Evolutionary conservation across 2,113 vertebrate species (phyloP).

Genomic region (Uria lomvia): DNA sequence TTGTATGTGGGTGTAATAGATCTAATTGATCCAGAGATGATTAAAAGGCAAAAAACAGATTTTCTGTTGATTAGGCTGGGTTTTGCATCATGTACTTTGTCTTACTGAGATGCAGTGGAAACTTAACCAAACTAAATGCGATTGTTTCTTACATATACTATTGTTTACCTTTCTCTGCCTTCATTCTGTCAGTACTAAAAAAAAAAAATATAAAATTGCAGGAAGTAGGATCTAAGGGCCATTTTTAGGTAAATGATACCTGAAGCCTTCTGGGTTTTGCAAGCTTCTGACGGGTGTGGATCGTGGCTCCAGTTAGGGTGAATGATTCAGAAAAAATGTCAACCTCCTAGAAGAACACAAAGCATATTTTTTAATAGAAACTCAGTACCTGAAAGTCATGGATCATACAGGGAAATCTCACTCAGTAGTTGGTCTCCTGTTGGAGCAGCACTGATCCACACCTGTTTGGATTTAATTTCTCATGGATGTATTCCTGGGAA

Average conservation of each 20-base stretch:
- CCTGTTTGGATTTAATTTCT: background rate
- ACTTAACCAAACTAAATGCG: too few relatives aligned
- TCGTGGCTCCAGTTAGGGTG: background rate
- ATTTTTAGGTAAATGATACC: background rate
- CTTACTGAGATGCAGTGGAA: background rate
- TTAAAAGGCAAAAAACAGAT: background rate
- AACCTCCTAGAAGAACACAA: background rate
- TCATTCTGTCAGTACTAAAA: background rate
- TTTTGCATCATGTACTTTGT: background rate
- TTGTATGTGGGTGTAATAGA: background rate
- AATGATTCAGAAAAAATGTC: background rate
- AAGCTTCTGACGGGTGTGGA: background rate
- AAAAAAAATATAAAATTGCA: background rate
- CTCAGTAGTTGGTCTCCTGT: background rate
- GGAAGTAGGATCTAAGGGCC: background rate
- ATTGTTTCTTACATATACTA: background rate
- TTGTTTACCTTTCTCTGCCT: background rate
- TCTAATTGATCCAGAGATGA: background rate
- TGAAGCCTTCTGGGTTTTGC: constrained; percentile 16
- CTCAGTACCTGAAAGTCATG: background rate
- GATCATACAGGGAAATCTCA: background rate
- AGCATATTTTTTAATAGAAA: background rate
- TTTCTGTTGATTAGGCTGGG: background rate
- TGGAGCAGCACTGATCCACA: background rate
- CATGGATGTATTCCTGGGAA: background rate